Base-by-base conservation (phyloP, 1,140 invertebrate genomes). In the Tetramorium parvispinum region DNA sequence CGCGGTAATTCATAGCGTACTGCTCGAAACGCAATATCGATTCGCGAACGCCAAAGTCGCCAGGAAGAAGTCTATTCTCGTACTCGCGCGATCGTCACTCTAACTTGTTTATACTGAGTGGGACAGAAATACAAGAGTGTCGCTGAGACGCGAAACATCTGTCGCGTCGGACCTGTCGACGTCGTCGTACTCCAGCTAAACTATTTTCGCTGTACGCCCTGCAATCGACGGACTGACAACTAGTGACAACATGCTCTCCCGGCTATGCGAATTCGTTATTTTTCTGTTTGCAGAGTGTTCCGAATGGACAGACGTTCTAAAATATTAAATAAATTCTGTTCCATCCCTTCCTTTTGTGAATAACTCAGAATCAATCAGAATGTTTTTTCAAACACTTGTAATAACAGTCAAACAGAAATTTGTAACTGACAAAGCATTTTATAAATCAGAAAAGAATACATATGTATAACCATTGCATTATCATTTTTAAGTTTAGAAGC, bases 41-140 rank as follows among this genome's bases (percentile, higher is more conserved):
- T 43, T 2, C 43, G 49, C 51, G 55, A 83, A 68, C 61, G 53
- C 49, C 40, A 8, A 18, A 21, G 49, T 32, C 13, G 65, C 63
- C 53, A 21, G 66, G 85, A 71, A 55, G 66, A 86, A 57, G 88
- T 94, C 87, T 94, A 95, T 95, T 95, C 92, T 92, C 91, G 92
- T 92, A 93, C 89, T 7, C 87, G 88, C 77, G 93, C 85, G 92
- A 94, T 95, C 94, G 92, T 94, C 91, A 92, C 90, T 93, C 90
- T 79, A 70, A 89, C 91, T 94, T 94, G 94, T 94, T 95, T 94
- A 95, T 93, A 92, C 92, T 92, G 91, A 89, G 90, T 92, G 93
- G 92, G 92, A 94, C 94, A 91, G 93, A 95, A 94, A 94, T 94
- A 94, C 92, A 93, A 92, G 92, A 93, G 92, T 94, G 93, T 93